These are phyloP conservation scores for Herpailurus yagouaroundi DNA, from an alignment of 2,113 vertebrate genomes.

Conservation along the genomic window DNA sequence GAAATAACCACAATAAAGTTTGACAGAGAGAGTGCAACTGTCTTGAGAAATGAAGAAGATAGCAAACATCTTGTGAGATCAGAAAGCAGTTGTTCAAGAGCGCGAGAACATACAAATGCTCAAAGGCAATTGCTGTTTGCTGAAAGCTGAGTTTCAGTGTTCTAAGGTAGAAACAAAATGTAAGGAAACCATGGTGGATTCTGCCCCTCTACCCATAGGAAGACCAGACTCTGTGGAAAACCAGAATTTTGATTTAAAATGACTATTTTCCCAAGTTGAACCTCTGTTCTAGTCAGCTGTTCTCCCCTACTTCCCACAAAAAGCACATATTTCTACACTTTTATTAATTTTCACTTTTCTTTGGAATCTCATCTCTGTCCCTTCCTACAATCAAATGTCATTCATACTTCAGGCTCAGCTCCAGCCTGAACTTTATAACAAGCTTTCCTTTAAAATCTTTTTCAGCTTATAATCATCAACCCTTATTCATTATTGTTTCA, in stretches of 20 bases:
- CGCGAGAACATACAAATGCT: background rate
- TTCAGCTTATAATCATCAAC: background rate
- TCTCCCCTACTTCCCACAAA: background rate
- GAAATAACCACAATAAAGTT: background rate
- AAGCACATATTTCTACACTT: background rate
- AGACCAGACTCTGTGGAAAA: background rate
- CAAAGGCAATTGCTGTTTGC: background rate
- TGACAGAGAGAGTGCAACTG: background rate
- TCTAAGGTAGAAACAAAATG: background rate
- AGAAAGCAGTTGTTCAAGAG: background rate
- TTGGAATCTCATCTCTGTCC: background rate
- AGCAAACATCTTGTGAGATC: background rate
- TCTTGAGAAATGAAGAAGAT: background rate
- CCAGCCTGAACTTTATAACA: background rate
- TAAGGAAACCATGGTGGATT: background rate
- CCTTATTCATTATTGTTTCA: background rate
- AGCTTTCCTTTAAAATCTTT: background rate
- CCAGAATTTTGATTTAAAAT: background rate
- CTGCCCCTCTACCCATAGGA: background rate
- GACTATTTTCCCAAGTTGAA: background rate
- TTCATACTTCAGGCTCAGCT: background rate
- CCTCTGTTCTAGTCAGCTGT: background rate
- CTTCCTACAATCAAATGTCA: background rate
- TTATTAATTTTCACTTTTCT: background rate
- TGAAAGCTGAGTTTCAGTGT: background rate